A percentile compares a stretch with the other conserved stretches of the same genome.
Conservation (phyloP, 2,113 vertebrate genomes). For the Romanogobio albipinnatus region DNA sequence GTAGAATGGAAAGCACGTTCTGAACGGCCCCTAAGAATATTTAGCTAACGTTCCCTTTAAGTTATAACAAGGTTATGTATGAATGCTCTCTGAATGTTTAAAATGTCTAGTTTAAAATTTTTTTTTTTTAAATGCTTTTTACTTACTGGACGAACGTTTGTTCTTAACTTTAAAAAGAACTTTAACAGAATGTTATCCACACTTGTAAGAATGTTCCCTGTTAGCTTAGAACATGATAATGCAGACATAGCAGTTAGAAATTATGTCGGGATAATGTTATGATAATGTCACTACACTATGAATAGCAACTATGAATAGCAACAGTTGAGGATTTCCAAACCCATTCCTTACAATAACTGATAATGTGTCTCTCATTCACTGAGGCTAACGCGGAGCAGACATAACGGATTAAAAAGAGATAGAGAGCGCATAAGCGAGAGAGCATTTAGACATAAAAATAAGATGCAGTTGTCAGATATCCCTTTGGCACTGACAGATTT, state of each 20-base stretch:
- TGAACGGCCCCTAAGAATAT: too few species aligned
- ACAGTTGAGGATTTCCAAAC: not conserved
- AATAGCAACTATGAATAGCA: slow-evolving; percentile 2
- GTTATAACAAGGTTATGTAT: too few species aligned
- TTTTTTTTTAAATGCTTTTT: too few species aligned
- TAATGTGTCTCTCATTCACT: not conserved
- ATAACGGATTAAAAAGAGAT: slow-evolving; percentile 8
- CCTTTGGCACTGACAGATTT: slow-evolving; percentile 32
- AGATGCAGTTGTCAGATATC: slow-evolving; percentile 24
- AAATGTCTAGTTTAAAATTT: too few species aligned
- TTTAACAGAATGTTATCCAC: too few species aligned
- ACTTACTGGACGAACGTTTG: too few species aligned
- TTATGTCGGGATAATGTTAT: not conserved
- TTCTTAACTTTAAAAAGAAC: too few species aligned
- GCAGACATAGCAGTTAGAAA: not conserved
- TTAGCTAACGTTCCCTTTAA: too few species aligned
- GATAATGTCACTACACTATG: not conserved
- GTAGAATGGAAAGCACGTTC: too few species aligned
- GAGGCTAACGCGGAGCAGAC: not conserved
- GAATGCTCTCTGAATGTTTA: too few species aligned
- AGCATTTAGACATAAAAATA: slow-evolving; percentile 6
- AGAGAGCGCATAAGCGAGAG: not conserved
- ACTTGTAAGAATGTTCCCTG: too few species aligned
- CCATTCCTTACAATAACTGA: slow-evolving; percentile 1
- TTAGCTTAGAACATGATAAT: not conserved